Base-by-base conservation (phyloP, 2,113 vertebrate species). In the Crocuta crocuta region DNA sequence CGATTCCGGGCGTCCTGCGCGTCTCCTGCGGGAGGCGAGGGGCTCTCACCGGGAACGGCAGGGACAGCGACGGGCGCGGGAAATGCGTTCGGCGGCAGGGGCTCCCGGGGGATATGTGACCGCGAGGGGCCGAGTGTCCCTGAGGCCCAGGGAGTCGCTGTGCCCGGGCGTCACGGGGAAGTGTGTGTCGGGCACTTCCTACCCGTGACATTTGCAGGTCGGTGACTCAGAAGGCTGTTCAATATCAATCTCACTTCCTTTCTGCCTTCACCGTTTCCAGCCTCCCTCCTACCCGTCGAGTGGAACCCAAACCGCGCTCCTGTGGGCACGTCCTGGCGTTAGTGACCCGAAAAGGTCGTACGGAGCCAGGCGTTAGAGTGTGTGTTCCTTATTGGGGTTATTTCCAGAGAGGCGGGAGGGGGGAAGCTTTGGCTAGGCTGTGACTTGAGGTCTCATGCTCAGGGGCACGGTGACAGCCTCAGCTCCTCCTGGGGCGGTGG, bases 211-310 rank as follows among this genome's bases (percentile, higher is more conserved):
- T 43, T 39, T 53, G 65, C 11, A 50, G 43, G 74, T 10, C 48
- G 78, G 93, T 80, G 91, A 94, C 78, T 92, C 93, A 89, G 55
- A 86, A 35, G 21, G 39, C 79, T 23, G 55, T 50, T 89, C 6
- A 50, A 2, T 24, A 7, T 53, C 80, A 53, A 81, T 70, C 74
- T 94, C 43, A 80, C 55, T 90, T 88, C 78, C 68, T 48, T 70
- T 94, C 68, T 8, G 4, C 19, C 45, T 33, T 79, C 48, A 39
- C 61, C 48, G 21, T 58, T 84, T 48, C 78, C 24, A 71, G 53
- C 53, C 81, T 79, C 63, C 94, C n/a, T 70, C 50, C n/a, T 35
- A 9, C 35, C 26, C 2, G 3, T 53, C 15, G 23, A 76, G 19
- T 0, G 3, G 33, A 31, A 33, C 45, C 65, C 35, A 92, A 11